Percentiles rank a stretch among this genome's conserved stretches.
Conservation (phyloP, 2,113 vertebrate species). For the Climacteris rufus region DNA sequence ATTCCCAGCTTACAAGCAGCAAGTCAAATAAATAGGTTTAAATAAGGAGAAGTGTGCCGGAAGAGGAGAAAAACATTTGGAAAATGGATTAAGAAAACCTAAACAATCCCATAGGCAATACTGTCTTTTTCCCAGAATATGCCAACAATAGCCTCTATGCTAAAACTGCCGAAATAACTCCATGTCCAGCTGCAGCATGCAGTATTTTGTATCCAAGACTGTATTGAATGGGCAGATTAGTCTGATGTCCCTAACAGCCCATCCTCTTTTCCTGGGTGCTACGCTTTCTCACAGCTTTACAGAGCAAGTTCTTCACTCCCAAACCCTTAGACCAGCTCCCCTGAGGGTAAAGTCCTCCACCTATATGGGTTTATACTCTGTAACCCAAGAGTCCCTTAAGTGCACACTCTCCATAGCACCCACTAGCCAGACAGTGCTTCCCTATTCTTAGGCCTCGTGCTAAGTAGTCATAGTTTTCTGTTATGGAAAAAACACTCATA, state of each 20-base stretch:
- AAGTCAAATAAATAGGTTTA: constrained; percentile 17
- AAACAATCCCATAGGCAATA: not conserved
- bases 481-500: not conserved
- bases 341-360: not conserved
- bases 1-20: not conserved
- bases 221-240: not conserved
- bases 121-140: not conserved
- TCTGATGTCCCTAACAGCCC: not conserved
- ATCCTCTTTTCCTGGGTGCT: not conserved
- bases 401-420: not conserved
- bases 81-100: constrained; percentile 4
- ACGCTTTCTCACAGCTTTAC: not conserved
- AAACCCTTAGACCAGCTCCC: not conserved
- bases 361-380: not conserved
- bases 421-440: not conserved
- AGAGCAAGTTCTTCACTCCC: not conserved
- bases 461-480: not conserved
- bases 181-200: not conserved
- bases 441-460: not conserved
- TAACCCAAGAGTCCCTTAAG: not conserved
- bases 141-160: not conserved
- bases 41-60: not conserved
- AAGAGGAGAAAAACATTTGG: constrained; percentile 17
- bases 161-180: not conserved
- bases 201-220: not conserved